phyloP scores from a whole-genome alignment of 2,797 vertebrate genomes.

The Characodon lateralis region DNA sequence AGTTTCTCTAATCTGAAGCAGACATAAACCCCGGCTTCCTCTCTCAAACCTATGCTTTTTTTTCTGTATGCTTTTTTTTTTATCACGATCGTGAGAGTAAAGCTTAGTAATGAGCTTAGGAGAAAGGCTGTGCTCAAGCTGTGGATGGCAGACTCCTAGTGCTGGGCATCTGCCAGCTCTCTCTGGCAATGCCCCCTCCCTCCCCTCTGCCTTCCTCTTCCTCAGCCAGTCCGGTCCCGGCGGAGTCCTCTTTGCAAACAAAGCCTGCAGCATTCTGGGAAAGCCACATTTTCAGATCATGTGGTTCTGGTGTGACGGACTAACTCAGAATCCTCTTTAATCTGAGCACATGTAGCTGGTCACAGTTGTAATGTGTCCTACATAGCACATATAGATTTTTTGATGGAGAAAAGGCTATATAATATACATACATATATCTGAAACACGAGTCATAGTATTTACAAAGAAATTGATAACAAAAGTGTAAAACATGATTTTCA shows the following conservation, averaged over 20 bases:
- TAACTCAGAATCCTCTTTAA: conserved; percentile 29
- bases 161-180: conserved; percentile 74
- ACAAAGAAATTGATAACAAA: too few species aligned
- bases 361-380: not conserved
- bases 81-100: conserved; percentile 58
- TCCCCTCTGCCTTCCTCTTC: conserved; percentile 27
- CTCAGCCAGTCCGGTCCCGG: conserved; percentile 65
- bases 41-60: conserved; percentile 16
- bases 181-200: conserved; percentile 53
- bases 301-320: conserved; percentile 50
- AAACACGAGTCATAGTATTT: too few species aligned
- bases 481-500: too few species aligned
- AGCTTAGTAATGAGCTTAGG: conserved; percentile 68
- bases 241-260: conserved; percentile 65
- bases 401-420: not conserved
- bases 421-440: too few species aligned
- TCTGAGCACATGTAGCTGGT: conserved; percentile 10
- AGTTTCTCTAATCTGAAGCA: conserved; percentile 9
- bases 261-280: conserved; percentile 76
- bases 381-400: too few species aligned
- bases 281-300: conserved; percentile 66
- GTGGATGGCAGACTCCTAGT: conserved; percentile 69
- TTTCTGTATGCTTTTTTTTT: conserved; percentile 27
- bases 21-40: conserved; percentile 9
- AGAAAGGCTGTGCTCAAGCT: conserved; percentile 67